Conservation (phyloP, 2,888 invertebrate species). For the Dynastes maya region DNA sequence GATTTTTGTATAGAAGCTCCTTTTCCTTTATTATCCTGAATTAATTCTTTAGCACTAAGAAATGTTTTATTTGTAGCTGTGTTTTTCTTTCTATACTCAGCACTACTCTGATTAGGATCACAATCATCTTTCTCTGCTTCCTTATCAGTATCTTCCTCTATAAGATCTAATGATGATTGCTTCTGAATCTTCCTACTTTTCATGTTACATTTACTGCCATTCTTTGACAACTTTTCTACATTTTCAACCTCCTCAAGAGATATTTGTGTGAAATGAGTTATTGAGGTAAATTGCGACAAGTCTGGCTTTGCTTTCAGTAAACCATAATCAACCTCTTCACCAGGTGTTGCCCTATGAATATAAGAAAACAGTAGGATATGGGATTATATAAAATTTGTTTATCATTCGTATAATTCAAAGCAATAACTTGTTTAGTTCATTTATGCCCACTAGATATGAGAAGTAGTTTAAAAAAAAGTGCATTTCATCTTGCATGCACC, state of each 20-base stretch:
- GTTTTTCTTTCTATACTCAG: constrained; percentile 57
- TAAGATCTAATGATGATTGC: constrained; percentile 36
- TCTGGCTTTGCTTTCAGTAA: constrained; percentile 62
- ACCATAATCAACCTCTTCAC: constrained; percentile 74
- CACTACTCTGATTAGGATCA: neutral
- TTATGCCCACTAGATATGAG: too few relatives aligned
- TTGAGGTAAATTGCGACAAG: constrained; percentile 69
- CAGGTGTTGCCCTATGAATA: constrained; percentile 69
- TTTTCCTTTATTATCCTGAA: constrained; percentile 68
- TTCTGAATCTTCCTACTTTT: constrained; percentile 34
- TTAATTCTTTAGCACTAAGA: constrained; percentile 55
- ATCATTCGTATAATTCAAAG: too few relatives aligned
- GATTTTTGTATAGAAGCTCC: constrained; percentile 38
- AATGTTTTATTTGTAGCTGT: constrained; percentile 41
- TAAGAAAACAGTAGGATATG: neutral
- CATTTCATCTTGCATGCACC: too few relatives aligned
- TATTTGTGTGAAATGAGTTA: constrained; percentile 72
- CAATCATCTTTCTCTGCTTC: neutral
- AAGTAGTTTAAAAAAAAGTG: too few relatives aligned
- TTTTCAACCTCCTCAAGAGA: constrained; percentile 70
- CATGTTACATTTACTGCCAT: constrained; percentile 16
- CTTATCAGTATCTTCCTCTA: constrained; percentile 32
- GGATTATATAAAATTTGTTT: constrained; percentile 10
- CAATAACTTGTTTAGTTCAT: too few relatives aligned
- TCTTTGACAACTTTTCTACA: constrained; percentile 56